These are phyloP conservation scores for Trematomus bernacchii DNA, from an alignment of 2,797 vertebrate genomes.

Conservation along the genomic window DNA sequence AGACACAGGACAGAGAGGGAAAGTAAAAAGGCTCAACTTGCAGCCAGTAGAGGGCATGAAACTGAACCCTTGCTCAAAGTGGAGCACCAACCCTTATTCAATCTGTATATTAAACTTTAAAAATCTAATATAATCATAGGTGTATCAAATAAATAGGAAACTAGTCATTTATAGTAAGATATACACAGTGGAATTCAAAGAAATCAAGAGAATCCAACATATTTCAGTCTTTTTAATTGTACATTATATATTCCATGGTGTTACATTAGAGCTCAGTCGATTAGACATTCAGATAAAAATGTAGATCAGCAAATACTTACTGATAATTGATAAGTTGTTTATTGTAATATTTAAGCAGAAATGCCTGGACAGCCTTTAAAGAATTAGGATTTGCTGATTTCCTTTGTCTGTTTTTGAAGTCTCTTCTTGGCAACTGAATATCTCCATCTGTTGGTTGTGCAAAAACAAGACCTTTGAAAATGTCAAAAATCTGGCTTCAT, in stretches of 20 bases:
- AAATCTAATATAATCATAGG: not conserved
- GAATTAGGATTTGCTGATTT: not conserved
- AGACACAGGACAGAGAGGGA: conserved; percentile 51
- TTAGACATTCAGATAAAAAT: not conserved
- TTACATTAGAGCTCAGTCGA: not conserved
- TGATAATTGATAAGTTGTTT: not conserved
- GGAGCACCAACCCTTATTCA: conserved; percentile 1
- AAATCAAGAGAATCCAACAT: conserved; percentile 1
- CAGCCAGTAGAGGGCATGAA: conserved; percentile 33
- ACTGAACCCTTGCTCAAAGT: conserved; percentile 20
- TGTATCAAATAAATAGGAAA: not conserved
- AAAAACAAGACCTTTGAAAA: not conserved
- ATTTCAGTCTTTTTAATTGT: conserved; percentile 15
- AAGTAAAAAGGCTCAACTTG: conserved; percentile 56
- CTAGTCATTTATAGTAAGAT: not conserved
- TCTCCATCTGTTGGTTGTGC: not conserved
- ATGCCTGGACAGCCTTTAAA: not conserved
- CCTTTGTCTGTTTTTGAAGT: not conserved
- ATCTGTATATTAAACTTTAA: not conserved
- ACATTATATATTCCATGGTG: not conserved
- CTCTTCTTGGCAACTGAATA: not conserved
- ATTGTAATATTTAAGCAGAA: not conserved
- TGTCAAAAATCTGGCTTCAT: not conserved
- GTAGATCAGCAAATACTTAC: not conserved
- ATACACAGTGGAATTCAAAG: not conserved